Evolutionary conservation across 2,113 vertebrate genomes (phyloP).

Genomic region (Dipodomys stephensi): DNA sequence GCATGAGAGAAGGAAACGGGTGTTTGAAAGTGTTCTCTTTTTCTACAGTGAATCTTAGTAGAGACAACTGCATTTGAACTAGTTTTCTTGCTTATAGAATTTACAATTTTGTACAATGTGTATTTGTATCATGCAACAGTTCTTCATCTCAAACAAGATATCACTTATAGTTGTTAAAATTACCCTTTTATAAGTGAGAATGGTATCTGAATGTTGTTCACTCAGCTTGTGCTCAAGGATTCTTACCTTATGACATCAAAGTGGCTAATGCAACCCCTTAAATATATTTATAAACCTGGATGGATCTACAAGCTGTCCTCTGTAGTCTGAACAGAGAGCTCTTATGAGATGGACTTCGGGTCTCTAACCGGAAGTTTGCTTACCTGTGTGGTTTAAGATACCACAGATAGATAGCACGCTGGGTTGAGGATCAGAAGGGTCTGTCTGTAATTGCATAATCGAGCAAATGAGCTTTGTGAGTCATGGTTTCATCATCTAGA

Average conservation of each 20-base stretch:
- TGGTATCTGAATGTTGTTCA: background rate
- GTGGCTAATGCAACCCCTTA: background rate
- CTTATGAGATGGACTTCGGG: background rate
- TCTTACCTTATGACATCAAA: background rate
- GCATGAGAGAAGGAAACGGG: background rate
- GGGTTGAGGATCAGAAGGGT: background rate
- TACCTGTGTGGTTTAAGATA: background rate
- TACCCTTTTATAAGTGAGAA: background rate
- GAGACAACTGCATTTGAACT: background rate
- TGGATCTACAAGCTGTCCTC: background rate
- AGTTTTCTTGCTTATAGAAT: background rate
- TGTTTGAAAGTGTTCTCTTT: background rate
- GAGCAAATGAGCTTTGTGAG: background rate
- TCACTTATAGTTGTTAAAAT: background rate
- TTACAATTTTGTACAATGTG: background rate
- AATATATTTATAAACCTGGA: background rate
- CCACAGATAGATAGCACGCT: background rate
- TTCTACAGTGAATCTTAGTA: background rate
- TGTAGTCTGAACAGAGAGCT: background rate
- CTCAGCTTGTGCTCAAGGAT: background rate
- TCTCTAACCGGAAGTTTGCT: background rate
- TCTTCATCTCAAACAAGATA: conserved; percentile 11
- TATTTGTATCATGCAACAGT: background rate
- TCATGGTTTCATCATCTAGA: background rate
- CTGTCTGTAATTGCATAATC: background rate